phyloP scores from a whole-genome alignment of 2,113 vertebrate genomes.

The Zosterops borbonicus region DNA sequence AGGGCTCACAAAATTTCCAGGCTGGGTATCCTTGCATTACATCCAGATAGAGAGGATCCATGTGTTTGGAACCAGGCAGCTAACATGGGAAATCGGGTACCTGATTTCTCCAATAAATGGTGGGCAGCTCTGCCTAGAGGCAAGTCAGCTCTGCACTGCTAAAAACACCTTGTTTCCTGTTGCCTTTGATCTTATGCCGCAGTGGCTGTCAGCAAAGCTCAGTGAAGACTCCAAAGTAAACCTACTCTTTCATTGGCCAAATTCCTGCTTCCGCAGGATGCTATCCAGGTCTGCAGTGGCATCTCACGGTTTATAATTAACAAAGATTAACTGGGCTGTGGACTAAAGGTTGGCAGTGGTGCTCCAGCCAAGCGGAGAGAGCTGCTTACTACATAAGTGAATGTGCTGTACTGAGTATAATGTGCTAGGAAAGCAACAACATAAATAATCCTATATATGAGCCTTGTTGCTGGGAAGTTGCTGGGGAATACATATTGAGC shows the following conservation, averaged over 20 bases:
- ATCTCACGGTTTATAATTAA: slow-evolving; percentile 21
- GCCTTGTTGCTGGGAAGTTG: background rate
- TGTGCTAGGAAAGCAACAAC: background rate
- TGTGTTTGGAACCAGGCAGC: background rate
- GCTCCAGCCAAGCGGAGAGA: background rate
- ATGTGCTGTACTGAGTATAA: background rate
- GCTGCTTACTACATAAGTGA: background rate
- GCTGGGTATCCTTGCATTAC: background rate
- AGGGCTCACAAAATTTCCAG: background rate
- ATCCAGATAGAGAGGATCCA: background rate
- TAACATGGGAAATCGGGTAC: background rate
- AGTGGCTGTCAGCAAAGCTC: slow-evolving; percentile 34
- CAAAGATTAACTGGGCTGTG: slow-evolving; percentile 14
- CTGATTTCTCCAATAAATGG: background rate
- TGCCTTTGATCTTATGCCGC: slow-evolving; percentile 27
- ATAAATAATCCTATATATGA: background rate
- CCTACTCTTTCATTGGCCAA: background rate
- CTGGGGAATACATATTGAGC: background rate
- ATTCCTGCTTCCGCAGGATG: background rate
- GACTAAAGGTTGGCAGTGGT: background rate
- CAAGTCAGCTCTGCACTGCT: background rate
- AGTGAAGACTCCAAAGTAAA: background rate
- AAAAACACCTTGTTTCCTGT: background rate
- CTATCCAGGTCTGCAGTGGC: slow-evolving; percentile 29
- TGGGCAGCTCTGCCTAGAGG: background rate